These are phyloP conservation scores for Perdita meconis DNA, from an alignment of 2,888 invertebrate species.

Conservation along the genomic window DNA sequence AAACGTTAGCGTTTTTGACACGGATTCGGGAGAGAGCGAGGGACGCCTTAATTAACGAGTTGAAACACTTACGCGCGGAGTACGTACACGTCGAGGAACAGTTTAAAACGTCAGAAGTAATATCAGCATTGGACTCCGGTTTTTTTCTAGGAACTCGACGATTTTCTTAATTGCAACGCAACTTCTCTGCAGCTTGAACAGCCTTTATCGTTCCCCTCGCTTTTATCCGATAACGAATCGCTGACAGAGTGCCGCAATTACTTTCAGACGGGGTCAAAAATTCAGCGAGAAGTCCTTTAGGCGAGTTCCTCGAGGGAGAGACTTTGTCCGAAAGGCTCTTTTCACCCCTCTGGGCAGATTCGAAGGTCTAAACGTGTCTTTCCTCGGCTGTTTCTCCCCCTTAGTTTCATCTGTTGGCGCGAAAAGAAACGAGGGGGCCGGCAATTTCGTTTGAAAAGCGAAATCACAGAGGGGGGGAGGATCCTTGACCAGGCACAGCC, in stretches of 20 bases:
- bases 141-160: not conserved
- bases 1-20: not conserved
- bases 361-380: not conserved
- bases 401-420: not conserved
- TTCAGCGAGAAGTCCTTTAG: not conserved
- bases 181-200: conserved; percentile 21
- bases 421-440: not conserved
- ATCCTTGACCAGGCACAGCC: conserved; percentile 48
- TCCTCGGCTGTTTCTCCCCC: not conserved
- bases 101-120: too few relatives aligned
- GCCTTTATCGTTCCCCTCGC: not conserved
- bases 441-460: conserved; percentile 16
- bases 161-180: conserved; percentile 39
- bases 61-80: not conserved
- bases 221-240: conserved; percentile 17
- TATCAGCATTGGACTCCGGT: too few relatives aligned
- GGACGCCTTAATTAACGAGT: conserved; percentile 34
- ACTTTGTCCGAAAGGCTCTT: not conserved
- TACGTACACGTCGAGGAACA: conserved; percentile 21
- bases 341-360: not conserved
- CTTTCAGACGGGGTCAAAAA: not conserved
- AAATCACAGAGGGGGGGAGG: conserved; percentile 32
- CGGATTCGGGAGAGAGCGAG: conserved; percentile 8
- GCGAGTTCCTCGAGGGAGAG: not conserved
- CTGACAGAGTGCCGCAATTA: conserved; percentile 10